Percentiles rank a stretch among this genome's conserved stretches.
Evolutionary conservation across 2,888 invertebrate species (phyloP).

Genomic region (Tetragonula carbonaria): DNA sequence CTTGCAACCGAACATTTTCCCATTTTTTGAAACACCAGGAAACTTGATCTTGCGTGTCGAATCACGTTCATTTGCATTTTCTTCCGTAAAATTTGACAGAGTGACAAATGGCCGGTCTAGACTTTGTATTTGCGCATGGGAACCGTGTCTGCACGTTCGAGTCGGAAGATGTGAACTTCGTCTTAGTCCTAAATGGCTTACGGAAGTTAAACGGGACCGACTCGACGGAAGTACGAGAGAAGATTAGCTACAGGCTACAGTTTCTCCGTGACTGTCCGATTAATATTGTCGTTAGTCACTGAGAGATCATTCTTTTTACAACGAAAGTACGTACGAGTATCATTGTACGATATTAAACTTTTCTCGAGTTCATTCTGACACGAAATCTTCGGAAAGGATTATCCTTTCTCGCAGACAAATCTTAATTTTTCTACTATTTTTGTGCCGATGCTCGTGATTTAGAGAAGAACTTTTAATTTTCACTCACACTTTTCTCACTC

Average conservation of each 20-base stretch:
- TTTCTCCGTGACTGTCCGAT: constrained; percentile 32
- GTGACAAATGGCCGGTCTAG: not conserved
- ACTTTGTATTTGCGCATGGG: constrained; percentile 36
- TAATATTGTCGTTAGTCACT: constrained; percentile 24
- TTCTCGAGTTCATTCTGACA: no score
- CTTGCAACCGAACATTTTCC: no score
- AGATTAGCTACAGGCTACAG: constrained; percentile 4
- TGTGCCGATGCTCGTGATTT: no score
- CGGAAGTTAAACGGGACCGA: constrained; percentile 7
- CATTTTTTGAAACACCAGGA: no score
- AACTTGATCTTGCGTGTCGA: not conserved
- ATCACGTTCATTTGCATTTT: not conserved
- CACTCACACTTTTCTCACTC: no score
- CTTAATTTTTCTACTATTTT: no score
- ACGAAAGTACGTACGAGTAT: not conserved
- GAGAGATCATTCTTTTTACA: not conserved
- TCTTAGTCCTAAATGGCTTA: constrained; percentile 56
- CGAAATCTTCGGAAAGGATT: no score
- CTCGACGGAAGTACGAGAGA: constrained; percentile 18
- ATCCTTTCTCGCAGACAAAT: no score
- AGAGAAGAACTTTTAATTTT: no score
- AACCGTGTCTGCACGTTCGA: constrained; percentile 40
- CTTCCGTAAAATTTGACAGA: not conserved
- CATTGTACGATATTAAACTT: no score
- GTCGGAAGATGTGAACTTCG: constrained; percentile 46